These are phyloP conservation scores for Archivesica marissinica DNA, from an alignment of 1,140 invertebrate genomes.

Conservation along the genomic window DNA sequence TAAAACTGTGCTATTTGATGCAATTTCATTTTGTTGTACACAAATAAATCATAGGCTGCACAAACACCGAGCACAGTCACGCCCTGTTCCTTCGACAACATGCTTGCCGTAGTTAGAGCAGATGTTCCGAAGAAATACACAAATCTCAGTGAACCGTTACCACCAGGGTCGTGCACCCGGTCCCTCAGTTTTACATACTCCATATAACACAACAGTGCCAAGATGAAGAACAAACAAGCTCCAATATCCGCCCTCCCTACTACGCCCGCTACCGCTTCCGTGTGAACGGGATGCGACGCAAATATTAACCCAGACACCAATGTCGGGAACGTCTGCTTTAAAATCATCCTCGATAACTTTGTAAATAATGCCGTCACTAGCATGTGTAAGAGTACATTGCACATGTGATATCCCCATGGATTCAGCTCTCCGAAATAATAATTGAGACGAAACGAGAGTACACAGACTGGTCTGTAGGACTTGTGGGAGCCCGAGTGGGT, in stretches of 20 bases:
- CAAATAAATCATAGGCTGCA: slow-evolving; percentile 90
- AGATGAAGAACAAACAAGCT: slow-evolving; percentile 91
- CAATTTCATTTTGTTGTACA: slow-evolving; percentile 82
- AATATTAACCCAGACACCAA: slow-evolving; percentile 85
- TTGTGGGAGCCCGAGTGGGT: slow-evolving; percentile 96
- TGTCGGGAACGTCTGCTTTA: slow-evolving; percentile 85
- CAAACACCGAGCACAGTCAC: slow-evolving; percentile 95
- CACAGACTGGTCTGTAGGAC: slow-evolving; percentile 97
- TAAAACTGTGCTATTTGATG: slow-evolving; percentile 69
- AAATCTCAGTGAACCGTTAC: slow-evolving; percentile 79
- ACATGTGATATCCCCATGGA: slow-evolving; percentile 85
- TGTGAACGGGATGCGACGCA: slow-evolving; percentile 86
- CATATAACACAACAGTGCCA: slow-evolving; percentile 89
- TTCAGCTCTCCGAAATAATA: slow-evolving; percentile 82
- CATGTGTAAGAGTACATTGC: slow-evolving; percentile 84
- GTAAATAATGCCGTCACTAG: slow-evolving; percentile 82
- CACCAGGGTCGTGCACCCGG: slow-evolving; percentile 66
- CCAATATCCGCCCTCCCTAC: slow-evolving; percentile 94
- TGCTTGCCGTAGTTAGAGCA: slow-evolving; percentile 75
- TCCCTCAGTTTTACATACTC: slow-evolving; percentile 77
- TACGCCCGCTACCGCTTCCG: slow-evolving; percentile 89
- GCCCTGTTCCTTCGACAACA: slow-evolving; percentile 90
- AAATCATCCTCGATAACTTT: slow-evolving; percentile 68
- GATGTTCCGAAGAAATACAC: slow-evolving; percentile 66
- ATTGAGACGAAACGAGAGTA: slow-evolving; percentile 96